Base-by-base conservation (phyloP, 1,140 invertebrate genomes). In the Musca domestica region DNA sequence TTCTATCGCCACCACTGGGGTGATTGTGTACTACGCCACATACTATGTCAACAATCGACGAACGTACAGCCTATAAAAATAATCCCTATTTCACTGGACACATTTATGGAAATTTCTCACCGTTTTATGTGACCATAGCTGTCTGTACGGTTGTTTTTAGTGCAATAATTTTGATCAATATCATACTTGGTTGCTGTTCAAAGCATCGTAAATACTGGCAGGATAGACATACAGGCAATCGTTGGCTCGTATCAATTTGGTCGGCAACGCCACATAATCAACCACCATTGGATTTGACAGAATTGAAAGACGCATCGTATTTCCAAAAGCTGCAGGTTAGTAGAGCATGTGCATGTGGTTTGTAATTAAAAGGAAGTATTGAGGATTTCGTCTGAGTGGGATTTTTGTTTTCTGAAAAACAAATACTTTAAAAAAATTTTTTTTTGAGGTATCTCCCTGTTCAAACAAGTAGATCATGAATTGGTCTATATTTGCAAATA, bases 171-270 rank as follows among this genome's bases (percentile, higher is more conserved):
- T 84, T 92, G 67, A 74, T 94, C 30, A 94, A 94, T 74, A 83
- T 93, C 58, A 85, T 90, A 51, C 87, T 91, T 66, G 90, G 89
- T 74, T 93, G 90, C 77, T 94, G 92, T 76, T 93, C 92, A 2
- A 87, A 87, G 71, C 88, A 94, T 76, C 88, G 87, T 48, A 81
- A 87, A 41, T 95, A 95, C 72, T 95, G 92, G 93, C 85, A 89
- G 64, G 90, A 93, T 78, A 86, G 88, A 73, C 88, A 93, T 74
- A 94, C 93, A 70, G 91, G 91, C 41, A 93, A 93, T 82, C 90
- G 92, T 72, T 93, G 90, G 90, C 84, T 94, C 67, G 86, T 92
- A 12, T 90, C 92, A 9, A 84, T 94, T 74, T 95, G 91, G 91
- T 90, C 91, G 14, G 85, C 89, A 47, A 91, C 91, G 15, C 92